These are phyloP conservation scores for Nymphicus hollandicus DNA, from an alignment of 2,113 vertebrate genomes.

Conservation along the genomic window DNA sequence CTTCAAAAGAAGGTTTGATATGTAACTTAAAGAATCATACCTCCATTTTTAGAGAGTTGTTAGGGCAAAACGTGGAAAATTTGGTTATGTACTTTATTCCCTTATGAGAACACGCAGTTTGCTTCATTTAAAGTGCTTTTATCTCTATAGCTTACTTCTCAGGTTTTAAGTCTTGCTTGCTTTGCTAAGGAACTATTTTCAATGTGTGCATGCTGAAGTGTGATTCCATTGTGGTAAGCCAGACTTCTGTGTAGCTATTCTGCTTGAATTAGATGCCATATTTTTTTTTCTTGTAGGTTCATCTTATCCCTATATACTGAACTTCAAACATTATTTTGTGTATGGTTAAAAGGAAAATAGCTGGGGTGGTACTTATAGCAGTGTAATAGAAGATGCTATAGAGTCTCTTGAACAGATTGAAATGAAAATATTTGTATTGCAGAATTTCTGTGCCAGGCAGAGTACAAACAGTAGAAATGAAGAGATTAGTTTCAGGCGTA, in stretches of 20 bases:
- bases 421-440: not conserved
- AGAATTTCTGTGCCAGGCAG: not conserved
- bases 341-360: not conserved
- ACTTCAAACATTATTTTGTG: not conserved
- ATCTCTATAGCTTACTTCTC: not conserved
- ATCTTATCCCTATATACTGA: not conserved
- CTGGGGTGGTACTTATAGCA: not conserved
- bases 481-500: not conserved
- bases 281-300: not conserved
- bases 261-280: not conserved
- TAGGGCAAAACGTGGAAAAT: not conserved
- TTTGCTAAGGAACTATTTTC: not conserved
- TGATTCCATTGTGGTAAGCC: not conserved
- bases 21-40: not conserved
- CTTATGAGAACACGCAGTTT: not conserved
- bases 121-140: not conserved
- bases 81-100: not conserved
- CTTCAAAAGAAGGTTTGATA: not conserved
- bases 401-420: not conserved
- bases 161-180: not conserved
- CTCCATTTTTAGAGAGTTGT: not conserved
- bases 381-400: not conserved
- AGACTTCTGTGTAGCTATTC: not conserved
- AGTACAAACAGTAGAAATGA: not conserved
- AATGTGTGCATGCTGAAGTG: not conserved